Evolutionary conservation across 2,888 invertebrate species (phyloP), one percentile per base, ranked within the genome.

Genomic region (Pyrrhosoma nymphula): DNA sequence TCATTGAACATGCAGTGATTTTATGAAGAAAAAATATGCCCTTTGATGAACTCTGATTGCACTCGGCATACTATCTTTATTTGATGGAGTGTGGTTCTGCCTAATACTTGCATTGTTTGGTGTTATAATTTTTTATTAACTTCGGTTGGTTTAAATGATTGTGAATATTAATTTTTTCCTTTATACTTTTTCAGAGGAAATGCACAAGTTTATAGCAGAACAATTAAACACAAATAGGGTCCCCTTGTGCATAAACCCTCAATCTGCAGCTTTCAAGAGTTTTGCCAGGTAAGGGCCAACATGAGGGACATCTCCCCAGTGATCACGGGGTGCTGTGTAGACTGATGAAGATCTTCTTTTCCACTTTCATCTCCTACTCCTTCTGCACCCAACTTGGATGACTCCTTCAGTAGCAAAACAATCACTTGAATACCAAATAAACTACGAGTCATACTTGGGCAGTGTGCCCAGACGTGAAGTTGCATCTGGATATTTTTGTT

Each of bases 251-350:
- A 99, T 99, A 98, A 99, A 99, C 98, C 99, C 99, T 96, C 99
- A 99, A 97, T 99, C 99, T 97, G 99, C 99, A 97, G 99, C 99
- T 97, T 99, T 99, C 98, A 99, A 99, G 98, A 99, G 99, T 98
- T 99, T 99, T 98, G 99, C 99, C 98, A 99, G 99, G 99, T 99
- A 98, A 99, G 93, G 93, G 69, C 39, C 95, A 95, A 95, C 95
- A 95, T 95, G 95, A 96, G 97, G 96, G 95, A 95, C 95, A 95
- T 95, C 95, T 75, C 30, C 95, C 55, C 56, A 90, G 95, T 91
- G 90, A 91, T 95, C 75, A 89, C 93, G 95, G 91, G 91, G 91
- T 95, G 95, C 89, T 95, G 88, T 90, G 60, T 90, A 89, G 88
- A 63, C 75, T 55, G 95, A 88, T 95, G 95, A 82, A 88, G 55